Conservation (phyloP, 2,888 invertebrate species). For the Ernsta delagoae region DNA sequence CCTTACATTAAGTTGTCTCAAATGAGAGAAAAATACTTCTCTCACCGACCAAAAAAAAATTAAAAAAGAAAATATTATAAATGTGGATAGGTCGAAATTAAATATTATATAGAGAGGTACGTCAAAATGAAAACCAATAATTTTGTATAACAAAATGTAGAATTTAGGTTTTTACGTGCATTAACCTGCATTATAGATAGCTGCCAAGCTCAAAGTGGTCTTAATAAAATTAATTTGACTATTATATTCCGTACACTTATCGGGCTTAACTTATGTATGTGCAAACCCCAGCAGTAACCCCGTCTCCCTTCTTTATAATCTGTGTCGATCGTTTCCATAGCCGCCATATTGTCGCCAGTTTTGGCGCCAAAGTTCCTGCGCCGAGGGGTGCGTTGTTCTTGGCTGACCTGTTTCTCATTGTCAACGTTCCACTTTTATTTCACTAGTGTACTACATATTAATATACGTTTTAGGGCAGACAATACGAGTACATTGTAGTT, state of each 20-base stretch:
- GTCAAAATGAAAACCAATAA: too few species aligned
- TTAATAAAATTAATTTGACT: too few species aligned
- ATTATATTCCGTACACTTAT: background rate
- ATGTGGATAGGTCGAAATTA: too few species aligned
- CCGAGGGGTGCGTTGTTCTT: constrained; percentile 59
- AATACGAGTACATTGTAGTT: background rate
- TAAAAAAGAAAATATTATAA: too few species aligned
- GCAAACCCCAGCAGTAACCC: background rate
- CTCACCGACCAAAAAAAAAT: too few species aligned
- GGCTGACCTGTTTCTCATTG: constrained; percentile 59
- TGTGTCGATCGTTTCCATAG: constrained; percentile 46
- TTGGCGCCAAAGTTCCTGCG: constrained; percentile 73
- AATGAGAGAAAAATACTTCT: too few species aligned
- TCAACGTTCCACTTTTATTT: constrained; percentile 23
- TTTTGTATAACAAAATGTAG: too few species aligned
- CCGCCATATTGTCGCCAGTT: constrained; percentile 70
- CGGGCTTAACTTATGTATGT: background rate
- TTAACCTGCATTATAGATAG: too few species aligned
- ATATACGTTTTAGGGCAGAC: background rate
- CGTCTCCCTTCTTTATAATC: background rate
- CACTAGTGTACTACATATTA: background rate
- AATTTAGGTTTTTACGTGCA: too few species aligned
- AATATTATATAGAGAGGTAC: too few species aligned
- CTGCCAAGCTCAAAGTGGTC: too few species aligned
- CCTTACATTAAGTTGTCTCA: too few species aligned